Base-by-base conservation (phyloP, 2,888 invertebrate genomes). In the Hypselothyrea guttata region DNA sequence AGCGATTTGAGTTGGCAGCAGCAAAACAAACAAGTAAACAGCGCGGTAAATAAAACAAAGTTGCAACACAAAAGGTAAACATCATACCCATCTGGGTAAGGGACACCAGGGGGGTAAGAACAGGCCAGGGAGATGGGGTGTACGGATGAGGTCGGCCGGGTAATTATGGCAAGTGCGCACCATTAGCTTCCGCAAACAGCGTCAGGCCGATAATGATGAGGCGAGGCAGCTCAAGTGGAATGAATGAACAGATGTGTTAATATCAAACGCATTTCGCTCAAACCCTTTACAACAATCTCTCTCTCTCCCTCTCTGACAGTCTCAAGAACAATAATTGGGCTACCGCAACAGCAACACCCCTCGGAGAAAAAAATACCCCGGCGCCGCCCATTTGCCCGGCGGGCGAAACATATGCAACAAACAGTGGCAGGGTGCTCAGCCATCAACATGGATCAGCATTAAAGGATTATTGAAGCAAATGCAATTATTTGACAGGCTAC, bases 381-480 rank as follows among this genome's bases (percentile, higher is more conserved):
- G 5, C 16, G 16, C 3, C 16, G 12, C 28, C 30, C 35, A 8
- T 56, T 35, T 22, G 22, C 56, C 55, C 62, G 40, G 47, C 40
- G 58, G 58, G 67, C 60, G 22, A 44, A 68, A 53, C 67, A 71
- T 71, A 71, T 71, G 66, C 4, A 28, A 33, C 9, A n/a, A 3
- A 13, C 33, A 22, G 22, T 38, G 18, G 42, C 37, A 7, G 41
- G 40, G 76, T 40, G 31, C 63, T 49, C 40, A 15, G 71, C 84
- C 86, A 82, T 87, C 88, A 87, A 75, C 82, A 86, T 73, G 84
- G 86, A 88, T 87, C 88, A 86, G 88, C 88, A 88, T 89, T 89
- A 89, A 89, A 89, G 89, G 89, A 89, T 89, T 89, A 89, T 84
- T 88, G 87, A 84, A 87, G 87, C 88, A 89, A 89, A 89, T 89